Evolutionary conservation across 2,113 vertebrate genomes (phyloP), one percentile per base, ranked within the genome.

Genomic region (Serinus canaria): DNA sequence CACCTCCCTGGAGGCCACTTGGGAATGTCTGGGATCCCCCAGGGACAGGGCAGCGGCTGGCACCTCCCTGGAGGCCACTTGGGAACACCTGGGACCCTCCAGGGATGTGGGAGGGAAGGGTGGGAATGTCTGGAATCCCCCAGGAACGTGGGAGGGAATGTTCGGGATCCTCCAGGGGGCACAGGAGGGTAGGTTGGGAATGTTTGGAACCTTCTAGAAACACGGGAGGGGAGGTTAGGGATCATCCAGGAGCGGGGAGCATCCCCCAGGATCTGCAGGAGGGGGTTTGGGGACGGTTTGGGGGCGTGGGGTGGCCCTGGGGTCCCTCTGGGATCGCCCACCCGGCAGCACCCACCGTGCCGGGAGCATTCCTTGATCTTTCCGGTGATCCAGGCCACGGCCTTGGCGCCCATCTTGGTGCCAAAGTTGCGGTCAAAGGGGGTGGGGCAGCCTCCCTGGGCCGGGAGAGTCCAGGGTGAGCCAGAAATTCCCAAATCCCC

Each of bases 241-340:
- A 66, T 33, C 15, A 10, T 56, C 41, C 50, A 41, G 30, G 60
- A 56, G 15, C 0, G 2, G 35, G 35, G 35, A 66, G 11, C 60
- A 24, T 15, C 11, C 4, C 7, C 49, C 21, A 22, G 12, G 55
- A 46, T 20, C 30, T 0, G 0, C 1, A 0, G 7, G 28, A 78
- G 56, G 6, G n/a, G 15, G 7, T 35, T n/a, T 28, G 53, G 53
- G 41, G 13, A 31, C 20, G 12, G 30, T 52, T 27, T 11, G 33
- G 69, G 43, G 39, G 41, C 39, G 41, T 15, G 5, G 39, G 5
- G 47, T 31, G 14, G 18, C 39, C 46, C 33, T 28, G 59, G 23
- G 15, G 10, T 66, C 43, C 35, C 50, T 35, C n/a, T 28, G 70
- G 41, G 19, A 23, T 19, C 9, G 23, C 9, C 41, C 7, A 28